Percentiles rank a stretch among this genome's conserved stretches.
Conservation (phyloP, 2,888 invertebrate genomes). For the Trypoxylon attenuatum region DNA sequence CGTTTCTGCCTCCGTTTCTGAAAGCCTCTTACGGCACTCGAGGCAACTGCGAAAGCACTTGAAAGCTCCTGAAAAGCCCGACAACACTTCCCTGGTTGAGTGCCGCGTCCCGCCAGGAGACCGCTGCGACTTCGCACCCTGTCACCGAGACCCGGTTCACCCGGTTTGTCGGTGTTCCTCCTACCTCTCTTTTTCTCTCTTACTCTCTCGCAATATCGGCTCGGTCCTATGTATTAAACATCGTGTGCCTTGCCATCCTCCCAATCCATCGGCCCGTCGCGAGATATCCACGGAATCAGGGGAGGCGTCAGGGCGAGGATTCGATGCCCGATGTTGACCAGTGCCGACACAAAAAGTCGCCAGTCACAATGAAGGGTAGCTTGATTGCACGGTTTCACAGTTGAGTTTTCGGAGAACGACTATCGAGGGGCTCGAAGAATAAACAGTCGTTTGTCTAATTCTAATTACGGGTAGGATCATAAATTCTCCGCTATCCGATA, state of each 20-base stretch:
- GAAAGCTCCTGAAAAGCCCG: constrained; percentile 75
- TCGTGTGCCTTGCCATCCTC: constrained; percentile 52
- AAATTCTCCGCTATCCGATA: constrained; percentile 35
- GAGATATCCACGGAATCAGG: too few relatives aligned
- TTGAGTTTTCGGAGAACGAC: constrained; percentile 12
- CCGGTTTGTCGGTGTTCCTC: constrained; percentile 8
- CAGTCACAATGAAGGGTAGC: too few relatives aligned
- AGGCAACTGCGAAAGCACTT: constrained; percentile 75
- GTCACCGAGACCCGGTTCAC: constrained; percentile 67
- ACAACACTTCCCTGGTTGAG: constrained; percentile 73
- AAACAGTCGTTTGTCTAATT: constrained; percentile 26
- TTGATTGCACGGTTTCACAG: too few relatives aligned
- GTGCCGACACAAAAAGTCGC: too few relatives aligned
- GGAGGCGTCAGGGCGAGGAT: too few relatives aligned
- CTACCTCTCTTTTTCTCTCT: constrained; percentile 16
- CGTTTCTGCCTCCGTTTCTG: constrained; percentile 74
- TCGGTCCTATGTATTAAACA: constrained; percentile 71
- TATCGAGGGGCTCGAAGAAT: constrained; percentile 27
- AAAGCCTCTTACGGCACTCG: constrained; percentile 75
- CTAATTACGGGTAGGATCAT: constrained; percentile 18
- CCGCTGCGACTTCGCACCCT: constrained; percentile 69
- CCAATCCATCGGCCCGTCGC: too few relatives aligned
- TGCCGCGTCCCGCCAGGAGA: constrained; percentile 70
- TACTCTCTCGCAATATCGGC: constrained; percentile 66
- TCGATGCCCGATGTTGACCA: too few relatives aligned